Evolutionary conservation across 2,797 vertebrate genomes (phyloP).

Genomic region (Ctenopoma kingsleyae): DNA sequence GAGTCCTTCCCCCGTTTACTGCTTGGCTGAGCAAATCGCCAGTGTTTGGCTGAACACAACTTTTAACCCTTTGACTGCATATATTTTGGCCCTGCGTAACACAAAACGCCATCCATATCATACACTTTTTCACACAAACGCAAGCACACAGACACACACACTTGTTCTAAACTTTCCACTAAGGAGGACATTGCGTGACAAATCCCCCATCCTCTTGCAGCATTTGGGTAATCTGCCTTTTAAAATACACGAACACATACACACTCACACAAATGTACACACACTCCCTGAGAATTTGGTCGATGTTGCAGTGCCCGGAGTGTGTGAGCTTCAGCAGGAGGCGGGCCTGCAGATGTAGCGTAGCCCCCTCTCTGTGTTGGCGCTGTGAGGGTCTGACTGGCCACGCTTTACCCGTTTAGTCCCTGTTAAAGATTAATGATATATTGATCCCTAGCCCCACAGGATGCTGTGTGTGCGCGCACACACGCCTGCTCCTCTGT

Average conservation of each 20-base stretch:
- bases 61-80: slow-evolving; percentile 83
- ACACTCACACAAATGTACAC: slow-evolving; percentile 17
- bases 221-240: slow-evolving; percentile 82
- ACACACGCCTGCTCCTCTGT: background rate
- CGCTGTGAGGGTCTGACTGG: slow-evolving; percentile 82
- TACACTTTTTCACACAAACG: slow-evolving; percentile 41
- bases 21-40: slow-evolving; percentile 85
- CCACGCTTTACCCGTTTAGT: slow-evolving; percentile 86
- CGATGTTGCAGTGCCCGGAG: slow-evolving; percentile 60
- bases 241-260: slow-evolving; percentile 79
- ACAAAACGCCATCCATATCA: slow-evolving; percentile 65
- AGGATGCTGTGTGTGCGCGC: slow-evolving; percentile 49
- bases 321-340: slow-evolving; percentile 63
- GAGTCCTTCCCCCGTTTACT: slow-evolving; percentile 84
- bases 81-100: slow-evolving; percentile 69
- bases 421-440: slow-evolving; percentile 86
- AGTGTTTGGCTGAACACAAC: slow-evolving; percentile 84
- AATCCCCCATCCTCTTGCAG: slow-evolving; percentile 77
- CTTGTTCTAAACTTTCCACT: slow-evolving; percentile 69
- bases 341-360: slow-evolving; percentile 75
- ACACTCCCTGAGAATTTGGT: slow-evolving; percentile 69
- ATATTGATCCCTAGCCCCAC: slow-evolving; percentile 80
- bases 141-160: slow-evolving; percentile 20
- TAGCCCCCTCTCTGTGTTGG: slow-evolving; percentile 65
- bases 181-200: slow-evolving; percentile 82